These are phyloP conservation scores for Cheilosia vernalis DNA, from an alignment of 2,888 invertebrate genomes.

Conservation along the genomic window DNA sequence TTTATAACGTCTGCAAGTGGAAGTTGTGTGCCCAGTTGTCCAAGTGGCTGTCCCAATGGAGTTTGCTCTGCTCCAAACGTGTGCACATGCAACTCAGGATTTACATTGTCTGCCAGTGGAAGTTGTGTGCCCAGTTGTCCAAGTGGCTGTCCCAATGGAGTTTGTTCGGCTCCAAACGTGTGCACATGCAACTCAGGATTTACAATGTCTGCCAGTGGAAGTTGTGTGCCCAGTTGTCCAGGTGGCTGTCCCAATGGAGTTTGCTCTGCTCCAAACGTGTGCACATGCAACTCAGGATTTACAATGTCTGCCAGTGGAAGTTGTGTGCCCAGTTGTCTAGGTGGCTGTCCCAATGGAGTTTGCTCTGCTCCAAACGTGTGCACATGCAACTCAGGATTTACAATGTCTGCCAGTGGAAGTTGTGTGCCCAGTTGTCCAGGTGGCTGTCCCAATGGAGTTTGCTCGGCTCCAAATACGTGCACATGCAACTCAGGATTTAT, in stretches of 20 bases:
- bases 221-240: too few species aligned
- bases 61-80: not conserved
- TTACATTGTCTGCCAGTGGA: too few species aligned
- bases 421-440: not conserved
- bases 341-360: not conserved
- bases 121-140: not conserved
- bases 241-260: too few species aligned
- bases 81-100: not conserved
- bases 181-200: too few species aligned
- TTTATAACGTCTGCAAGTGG: not conserved
- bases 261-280: too few species aligned
- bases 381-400: not conserved
- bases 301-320: accelerated
- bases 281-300: too few species aligned
- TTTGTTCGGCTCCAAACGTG: too few species aligned
- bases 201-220: too few species aligned
- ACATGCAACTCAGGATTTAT: too few species aligned
- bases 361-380: not conserved
- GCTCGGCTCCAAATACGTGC: too few species aligned
- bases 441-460: not conserved
- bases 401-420: too few species aligned
- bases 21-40: not conserved
- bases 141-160: not conserved
- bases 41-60: not conserved
- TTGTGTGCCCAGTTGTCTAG: not conserved